Evolutionary conservation across 2,888 invertebrate species (phyloP).

Genomic region (Coelopa pilipes): DNA sequence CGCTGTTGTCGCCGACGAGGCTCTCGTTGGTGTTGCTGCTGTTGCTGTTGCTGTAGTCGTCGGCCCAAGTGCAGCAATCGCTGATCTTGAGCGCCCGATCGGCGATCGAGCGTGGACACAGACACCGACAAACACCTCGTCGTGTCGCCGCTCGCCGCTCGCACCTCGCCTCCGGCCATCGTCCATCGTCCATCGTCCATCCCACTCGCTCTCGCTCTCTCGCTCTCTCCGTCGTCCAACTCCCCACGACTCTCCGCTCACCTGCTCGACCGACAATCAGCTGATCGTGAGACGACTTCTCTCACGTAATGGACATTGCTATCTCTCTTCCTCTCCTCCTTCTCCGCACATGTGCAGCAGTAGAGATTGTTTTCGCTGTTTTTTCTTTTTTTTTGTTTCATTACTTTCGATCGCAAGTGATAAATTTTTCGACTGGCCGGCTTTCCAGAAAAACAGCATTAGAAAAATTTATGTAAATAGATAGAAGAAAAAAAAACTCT

Average conservation of each 20-base stretch:
- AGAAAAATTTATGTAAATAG: not conserved
- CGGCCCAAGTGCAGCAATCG: conserved; percentile 25
- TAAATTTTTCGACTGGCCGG: conserved; percentile 5
- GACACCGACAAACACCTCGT: not conserved
- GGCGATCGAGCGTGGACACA: conserved; percentile 14
- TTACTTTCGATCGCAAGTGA: conserved; percentile 18
- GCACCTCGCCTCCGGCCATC: not conserved
- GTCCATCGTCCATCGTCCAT: too few species aligned
- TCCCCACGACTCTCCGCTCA: too few species aligned
- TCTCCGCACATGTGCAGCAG: not conserved
- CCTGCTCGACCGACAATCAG: conserved; percentile 4
- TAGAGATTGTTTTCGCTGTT: not conserved
- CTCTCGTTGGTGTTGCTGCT: too few species aligned
- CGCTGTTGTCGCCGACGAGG: too few species aligned
- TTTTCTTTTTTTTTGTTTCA: not conserved
- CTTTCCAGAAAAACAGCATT: not conserved
- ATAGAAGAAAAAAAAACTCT: not conserved
- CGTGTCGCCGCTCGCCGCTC: not conserved
- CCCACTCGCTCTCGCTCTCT: too few species aligned
- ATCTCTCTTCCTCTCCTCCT: not conserved
- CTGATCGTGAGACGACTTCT: conserved; percentile 16
- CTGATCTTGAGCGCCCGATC: conserved; percentile 24
- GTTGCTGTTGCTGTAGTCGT: not conserved
- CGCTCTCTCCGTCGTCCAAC: too few species aligned
- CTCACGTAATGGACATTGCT: not conserved